These are phyloP conservation scores for Bombus huntii DNA, from an alignment of 1,140 invertebrate genomes.

Conservation along the genomic window DNA sequence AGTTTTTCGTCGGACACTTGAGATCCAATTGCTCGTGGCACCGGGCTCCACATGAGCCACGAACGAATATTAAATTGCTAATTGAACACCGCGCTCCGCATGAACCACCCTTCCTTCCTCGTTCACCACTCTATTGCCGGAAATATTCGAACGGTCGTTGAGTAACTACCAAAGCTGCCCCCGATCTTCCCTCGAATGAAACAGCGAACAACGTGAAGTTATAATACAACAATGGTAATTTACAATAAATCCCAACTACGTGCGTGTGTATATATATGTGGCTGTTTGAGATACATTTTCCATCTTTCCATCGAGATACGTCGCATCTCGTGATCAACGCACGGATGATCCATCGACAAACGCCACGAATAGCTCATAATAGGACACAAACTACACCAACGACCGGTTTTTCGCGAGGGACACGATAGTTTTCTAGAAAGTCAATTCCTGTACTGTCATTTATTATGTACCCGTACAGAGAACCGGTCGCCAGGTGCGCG, in stretches of 20 bases:
- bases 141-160: background rate
- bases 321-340: constrained; percentile 11
- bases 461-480: constrained; percentile 47
- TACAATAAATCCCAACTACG: background rate
- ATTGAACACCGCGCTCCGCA: constrained; percentile 15
- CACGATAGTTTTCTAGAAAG: constrained; percentile 61
- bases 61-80: constrained; percentile 29
- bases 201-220: background rate
- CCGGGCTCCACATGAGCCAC: background rate
- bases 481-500: constrained; percentile 63
- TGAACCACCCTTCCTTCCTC: background rate
- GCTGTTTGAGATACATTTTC: background rate
- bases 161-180: background rate
- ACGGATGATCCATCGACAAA: constrained; percentile 32
- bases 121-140: background rate
- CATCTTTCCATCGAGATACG: background rate
- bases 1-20: constrained; percentile 8
- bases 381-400: background rate
- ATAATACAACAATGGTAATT: background rate
- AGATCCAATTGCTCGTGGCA: constrained; percentile 10
- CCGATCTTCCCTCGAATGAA: background rate
- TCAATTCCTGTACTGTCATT: constrained; percentile 52
- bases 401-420: background rate
- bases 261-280: background rate
- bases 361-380: constrained; percentile 6